Evolutionary conservation across 2,888 invertebrate genomes (phyloP).

Genomic region (Agapetus fuscipes): DNA sequence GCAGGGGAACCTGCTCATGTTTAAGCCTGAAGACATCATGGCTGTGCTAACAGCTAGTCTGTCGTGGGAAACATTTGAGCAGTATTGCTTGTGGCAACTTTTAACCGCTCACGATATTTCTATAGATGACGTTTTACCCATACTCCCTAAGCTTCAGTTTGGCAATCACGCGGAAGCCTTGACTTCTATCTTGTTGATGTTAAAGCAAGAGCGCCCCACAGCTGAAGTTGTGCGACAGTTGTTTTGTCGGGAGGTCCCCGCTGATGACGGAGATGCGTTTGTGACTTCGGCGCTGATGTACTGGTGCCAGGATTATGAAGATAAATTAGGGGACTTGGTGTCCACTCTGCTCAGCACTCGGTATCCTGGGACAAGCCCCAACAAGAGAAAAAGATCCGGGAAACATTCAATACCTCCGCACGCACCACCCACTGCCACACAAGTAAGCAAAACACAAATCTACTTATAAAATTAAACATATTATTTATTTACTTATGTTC

Average conservation of each 20-base stretch:
- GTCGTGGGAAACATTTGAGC: slow-evolving; percentile 95
- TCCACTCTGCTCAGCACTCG: slow-evolving; percentile 69
- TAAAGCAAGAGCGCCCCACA: slow-evolving; percentile 87
- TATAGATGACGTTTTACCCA: slow-evolving; percentile 77
- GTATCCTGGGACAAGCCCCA: slow-evolving; percentile 81
- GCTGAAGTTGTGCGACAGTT: slow-evolving; percentile 77
- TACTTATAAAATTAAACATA: slow-evolving; percentile 4
- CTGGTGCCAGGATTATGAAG: slow-evolving; percentile 91
- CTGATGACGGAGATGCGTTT: slow-evolving; percentile 70
- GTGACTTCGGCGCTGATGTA: slow-evolving; percentile 86
- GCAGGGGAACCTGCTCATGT: slow-evolving; percentile 78
- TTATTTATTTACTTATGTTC: slow-evolving; percentile 18
- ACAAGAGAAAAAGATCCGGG: slow-evolving; percentile 78
- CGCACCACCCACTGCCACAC: slow-evolving; percentile 69
- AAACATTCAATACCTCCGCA: slow-evolving; percentile 61
- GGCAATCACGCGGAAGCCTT: slow-evolving; percentile 87
- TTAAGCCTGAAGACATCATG: slow-evolving; percentile 67
- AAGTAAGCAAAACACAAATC: slow-evolving; percentile 46
- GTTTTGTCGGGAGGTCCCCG: slow-evolving; percentile 64
- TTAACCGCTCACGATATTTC: slow-evolving; percentile 90
- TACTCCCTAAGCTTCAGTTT: slow-evolving; percentile 65
- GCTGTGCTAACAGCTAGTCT: slow-evolving; percentile 73
- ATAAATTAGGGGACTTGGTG: slow-evolving; percentile 74
- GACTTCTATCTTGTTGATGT: slow-evolving; percentile 78
- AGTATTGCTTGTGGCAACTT: slow-evolving; percentile 95